phyloP scores from a whole-genome alignment of 2,113 vertebrate genomes.

The Picathartes gymnocephalus region DNA sequence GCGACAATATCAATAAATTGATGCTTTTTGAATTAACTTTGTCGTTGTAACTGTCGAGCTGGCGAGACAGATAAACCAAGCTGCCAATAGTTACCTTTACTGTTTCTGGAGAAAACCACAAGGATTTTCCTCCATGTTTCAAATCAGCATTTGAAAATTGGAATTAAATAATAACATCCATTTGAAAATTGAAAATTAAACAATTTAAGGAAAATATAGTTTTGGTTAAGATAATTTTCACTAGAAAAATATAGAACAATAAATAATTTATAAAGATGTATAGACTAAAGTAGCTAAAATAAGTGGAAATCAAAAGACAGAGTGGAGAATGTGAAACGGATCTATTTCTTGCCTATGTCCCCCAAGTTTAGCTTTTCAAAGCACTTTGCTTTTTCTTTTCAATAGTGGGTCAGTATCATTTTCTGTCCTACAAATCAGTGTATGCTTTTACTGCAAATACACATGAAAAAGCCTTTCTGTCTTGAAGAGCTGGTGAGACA shows the following conservation, averaged over 20 bases:
- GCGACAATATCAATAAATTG: neutral
- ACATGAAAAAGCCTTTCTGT: neutral
- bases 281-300: neutral
- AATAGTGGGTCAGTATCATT: fast-evolving
- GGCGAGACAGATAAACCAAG: neutral
- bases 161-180: neutral
- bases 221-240: neutral
- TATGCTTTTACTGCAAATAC: neutral
- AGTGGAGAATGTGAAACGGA: neutral
- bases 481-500: neutral
- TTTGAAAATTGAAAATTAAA: neutral
- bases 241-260: neutral
- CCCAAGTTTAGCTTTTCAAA: neutral
- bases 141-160: neutral
- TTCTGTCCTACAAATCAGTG: neutral
- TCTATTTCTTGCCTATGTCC: neutral
- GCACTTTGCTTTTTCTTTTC: neutral
- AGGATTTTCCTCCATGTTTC: neutral
- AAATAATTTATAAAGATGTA: neutral
- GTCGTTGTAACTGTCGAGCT: neutral
- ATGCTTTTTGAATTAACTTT: neutral
- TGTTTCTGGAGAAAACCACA: neutral
- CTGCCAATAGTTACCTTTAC: neutral
- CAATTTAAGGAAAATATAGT: neutral
- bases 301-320: neutral